Evolutionary conservation across 1,140 invertebrate genomes (phyloP).

Genomic region (Temnothorax curvispinosus): DNA sequence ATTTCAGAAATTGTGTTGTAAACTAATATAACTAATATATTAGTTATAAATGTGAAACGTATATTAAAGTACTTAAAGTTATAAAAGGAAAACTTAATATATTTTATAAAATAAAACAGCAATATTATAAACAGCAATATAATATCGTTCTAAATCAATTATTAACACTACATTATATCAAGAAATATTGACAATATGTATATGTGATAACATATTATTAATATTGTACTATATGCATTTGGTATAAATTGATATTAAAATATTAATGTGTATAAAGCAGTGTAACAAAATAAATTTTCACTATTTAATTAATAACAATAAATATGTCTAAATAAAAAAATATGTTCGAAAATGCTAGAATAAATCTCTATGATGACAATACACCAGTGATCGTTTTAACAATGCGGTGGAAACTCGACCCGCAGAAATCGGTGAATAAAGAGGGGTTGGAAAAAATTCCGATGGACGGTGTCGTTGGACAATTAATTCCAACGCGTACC

Average conservation of each 20-base stretch:
- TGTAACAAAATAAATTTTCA: background rate
- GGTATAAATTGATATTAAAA: background rate
- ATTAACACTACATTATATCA: background rate
- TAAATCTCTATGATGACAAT: background rate
- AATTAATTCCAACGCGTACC: conserved; percentile 63
- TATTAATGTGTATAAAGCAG: background rate
- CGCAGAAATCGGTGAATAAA: conserved; percentile 40
- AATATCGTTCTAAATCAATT: background rate
- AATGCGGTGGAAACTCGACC: background rate
- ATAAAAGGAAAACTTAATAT: background rate
- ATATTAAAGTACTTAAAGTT: background rate
- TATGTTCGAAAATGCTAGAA: background rate
- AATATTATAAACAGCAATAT: background rate
- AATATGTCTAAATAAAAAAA: background rate
- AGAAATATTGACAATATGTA: background rate
- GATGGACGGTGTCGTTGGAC: conserved; percentile 40
- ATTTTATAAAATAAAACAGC: background rate
- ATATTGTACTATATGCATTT: background rate
- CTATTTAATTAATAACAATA: background rate
- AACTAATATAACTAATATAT: conserved; percentile 5
- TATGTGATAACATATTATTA: background rate
- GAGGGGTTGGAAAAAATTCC: conserved; percentile 42
- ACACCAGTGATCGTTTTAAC: conserved; percentile 4
- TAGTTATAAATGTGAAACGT: background rate
- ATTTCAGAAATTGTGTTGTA: background rate